Evolutionary conservation across 2,888 invertebrate species (phyloP).

Genomic region (Euclidia mi): DNA sequence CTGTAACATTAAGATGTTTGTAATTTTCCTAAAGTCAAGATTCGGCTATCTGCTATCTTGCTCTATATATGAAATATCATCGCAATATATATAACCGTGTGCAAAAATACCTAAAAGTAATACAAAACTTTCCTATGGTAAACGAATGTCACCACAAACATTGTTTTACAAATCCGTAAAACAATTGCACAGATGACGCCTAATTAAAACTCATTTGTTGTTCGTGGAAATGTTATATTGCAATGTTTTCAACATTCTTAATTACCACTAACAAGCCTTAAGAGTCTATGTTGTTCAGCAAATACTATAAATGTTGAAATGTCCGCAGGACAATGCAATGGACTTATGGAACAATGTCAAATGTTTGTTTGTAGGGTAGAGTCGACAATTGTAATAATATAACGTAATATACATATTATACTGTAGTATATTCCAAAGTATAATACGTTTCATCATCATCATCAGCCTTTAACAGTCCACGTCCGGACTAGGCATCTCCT

Average conservation of each 20-base stretch:
- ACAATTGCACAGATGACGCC: conserved; percentile 3
- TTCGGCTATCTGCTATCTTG: too few relatives aligned
- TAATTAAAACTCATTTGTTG: neutral
- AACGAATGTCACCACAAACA: neutral
- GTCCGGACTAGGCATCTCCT: too few relatives aligned
- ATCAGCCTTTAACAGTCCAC: too few relatives aligned
- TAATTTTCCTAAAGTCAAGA: too few relatives aligned
- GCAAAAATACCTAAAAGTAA: neutral
- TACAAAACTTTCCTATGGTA: neutral
- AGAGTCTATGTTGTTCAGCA: neutral
- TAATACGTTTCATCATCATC: too few relatives aligned
- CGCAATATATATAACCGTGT: neutral
- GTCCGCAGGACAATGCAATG: too few relatives aligned
- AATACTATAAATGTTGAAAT: neutral
- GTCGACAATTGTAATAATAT: too few relatives aligned
- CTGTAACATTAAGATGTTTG: too few relatives aligned
- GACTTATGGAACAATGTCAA: too few relatives aligned
- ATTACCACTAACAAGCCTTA: neutral
- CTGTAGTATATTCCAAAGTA: too few relatives aligned
- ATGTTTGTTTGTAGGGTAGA: too few relatives aligned
- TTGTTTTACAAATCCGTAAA: neutral
- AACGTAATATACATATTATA: too few relatives aligned
- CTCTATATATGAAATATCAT: neutral
- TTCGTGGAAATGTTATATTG: neutral
- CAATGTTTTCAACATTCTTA: neutral